Base-by-base conservation (phyloP, 2,797 vertebrate genomes). In the Erithacus rubecula region DNA sequence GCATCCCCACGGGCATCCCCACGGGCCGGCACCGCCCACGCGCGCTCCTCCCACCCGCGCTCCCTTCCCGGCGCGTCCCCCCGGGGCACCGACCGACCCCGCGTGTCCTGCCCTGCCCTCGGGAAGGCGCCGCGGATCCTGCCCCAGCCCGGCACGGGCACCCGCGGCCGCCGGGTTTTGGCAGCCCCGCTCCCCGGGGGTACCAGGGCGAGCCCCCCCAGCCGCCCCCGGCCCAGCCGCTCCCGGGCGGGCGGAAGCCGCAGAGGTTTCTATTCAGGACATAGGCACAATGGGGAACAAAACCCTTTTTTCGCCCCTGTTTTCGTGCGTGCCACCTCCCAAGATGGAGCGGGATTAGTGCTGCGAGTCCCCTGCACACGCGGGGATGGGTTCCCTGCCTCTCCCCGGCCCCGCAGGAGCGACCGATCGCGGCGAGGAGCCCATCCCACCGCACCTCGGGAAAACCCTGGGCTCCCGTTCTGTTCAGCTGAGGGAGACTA, bases 221-320 rank as follows among this genome's bases (percentile, higher is more conserved):
- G 21, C 41, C 10, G 7, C 10, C 32, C 49, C 23, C 24, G 17
- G 72, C 15, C 23, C 63, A 6, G 76, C 30, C 27, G 80, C 76
- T 79, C 41, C 53, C 68, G 44, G 20, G 29, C 29, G 47, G 71
- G 46, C 47, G 59, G 78, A n/a, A 53, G 44, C 46, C 41, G 32
- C 70, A 2, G 79, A 55, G 76, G 5, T 51, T 87, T 70, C 87
- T 63, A 51, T 72, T 79, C 91, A 76, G 71, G 58, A 39, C 68
- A 5, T 22, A 14, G 47, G 16, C 78, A 76, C 75, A 82, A 82
- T 39, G 71, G 39, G n/a, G 56, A 64, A 81, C 34, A 86, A 86
- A 90, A 10, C 12, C 59, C 36, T 16, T 68, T 55, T 19, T 0
- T 0, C 2, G 27, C 34, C 10, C 26, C 1, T 14, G n/a, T 24